Evolutionary conservation across 2,113 vertebrate species (phyloP), one percentile per base, ranked within the genome.

Genomic region (Lucifuga dentata): DNA sequence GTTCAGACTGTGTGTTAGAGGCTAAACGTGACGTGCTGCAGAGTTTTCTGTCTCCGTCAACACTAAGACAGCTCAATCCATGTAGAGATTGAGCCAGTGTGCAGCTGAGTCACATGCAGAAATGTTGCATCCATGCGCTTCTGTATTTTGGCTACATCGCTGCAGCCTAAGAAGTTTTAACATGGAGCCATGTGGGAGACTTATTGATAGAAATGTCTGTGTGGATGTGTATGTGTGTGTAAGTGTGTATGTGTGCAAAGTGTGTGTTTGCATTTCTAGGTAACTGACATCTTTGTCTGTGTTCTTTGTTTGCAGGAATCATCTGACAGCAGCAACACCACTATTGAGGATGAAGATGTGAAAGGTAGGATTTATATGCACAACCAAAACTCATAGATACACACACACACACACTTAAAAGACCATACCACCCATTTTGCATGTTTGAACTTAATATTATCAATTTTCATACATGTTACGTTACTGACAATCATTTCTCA

Each of bases 271-370:
- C 63, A 13, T 67, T 21, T 50, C 13, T 19, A 26, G 0, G 5
- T 61, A 32, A 61, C 41, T 3, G 26, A 20, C 1, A 2, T n/a
- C 10, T 83, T 43, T 76, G 35, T 76, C 68, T 66, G 11, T 58
- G 69, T 69, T 7, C 16, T 20, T 15, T 52, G 29, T 59, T 61
- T 76, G 26, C 92, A 99, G 97, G 97, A 94, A 81, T 98, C 97
- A 0, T 96, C 96, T 0, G 97, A 99, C 88, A 99, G 97, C 91
- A 96, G 95, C 90, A 97, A 96, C 90, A 96, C 97, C 39, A 98
- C 97, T 35, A 95, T 97, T 35, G 97, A 99, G 87, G 97, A 99
- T 0, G 97, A 99, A 83, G 97, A 99, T 77, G 95, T 97, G 21
- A 99, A 97, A 97, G 95, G 97, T 99, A 91, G 43, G 80, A 24